Evolutionary conservation across 2,888 invertebrate species (phyloP), one percentile per base, ranked within the genome.

Genomic region (Sepioteuthis lessoniana): DNA sequence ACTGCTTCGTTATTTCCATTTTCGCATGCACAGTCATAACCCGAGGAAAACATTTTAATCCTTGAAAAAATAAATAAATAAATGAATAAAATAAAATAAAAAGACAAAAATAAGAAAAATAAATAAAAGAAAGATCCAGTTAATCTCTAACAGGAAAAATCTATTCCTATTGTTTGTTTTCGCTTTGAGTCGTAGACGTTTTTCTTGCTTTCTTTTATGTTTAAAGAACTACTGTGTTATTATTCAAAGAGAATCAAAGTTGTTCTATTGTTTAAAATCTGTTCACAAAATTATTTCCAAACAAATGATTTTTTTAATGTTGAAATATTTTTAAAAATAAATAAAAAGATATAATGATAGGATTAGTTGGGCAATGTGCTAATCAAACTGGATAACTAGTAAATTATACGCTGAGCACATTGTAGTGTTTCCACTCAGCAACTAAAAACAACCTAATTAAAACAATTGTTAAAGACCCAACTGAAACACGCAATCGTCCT

Each of bases 231-330:
- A 35, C 76, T 16, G 1, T n/a, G 16, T 25, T 0, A 4, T 60
- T 60, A 31, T 31, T 76, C n/a, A 76, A 76, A 76, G 76, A 76
- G 76, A 76, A 76, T 76, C 35, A 35, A 76, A n/a, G 76, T 76
- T 76, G n/a, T 76, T 76, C n/a, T n/a, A 76, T 76, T 76, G 76
- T 76, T 76, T 76, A 76, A 76, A 76, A 76, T 76, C 76, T n/a
- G n/a, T 76, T 76, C 76, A 76, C n/a, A 76, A 76, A 76, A 76
- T 76, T 76, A 76, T 76, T n/a, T 25, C 35, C 76, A 76, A 76
- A 76, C 76, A 76, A 76, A 76, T 35, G n/a, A 35, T n/a, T 76
- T 76, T 76, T 76, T 76, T 2, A 76, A 76, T 76, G n/a, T 76
- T 31, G 31, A 60, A 60, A 31, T 60, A 60, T 60, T 60, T n/a